Conservation (phyloP, 92 coral and sea anemone species). For the Chrysogorgia sp. region DNA sequence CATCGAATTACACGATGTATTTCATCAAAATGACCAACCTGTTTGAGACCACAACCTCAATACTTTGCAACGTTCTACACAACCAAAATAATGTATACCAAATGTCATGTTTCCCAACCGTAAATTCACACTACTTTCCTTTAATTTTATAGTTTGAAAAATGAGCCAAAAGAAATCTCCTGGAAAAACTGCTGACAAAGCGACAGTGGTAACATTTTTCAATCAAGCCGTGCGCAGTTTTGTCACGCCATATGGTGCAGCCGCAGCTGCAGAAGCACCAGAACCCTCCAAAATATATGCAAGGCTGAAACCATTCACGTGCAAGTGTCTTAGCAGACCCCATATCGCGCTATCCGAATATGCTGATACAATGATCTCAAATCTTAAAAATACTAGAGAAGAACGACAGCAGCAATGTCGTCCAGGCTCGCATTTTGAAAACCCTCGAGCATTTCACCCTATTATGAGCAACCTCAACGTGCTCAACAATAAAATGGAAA, state of each 20-base stretch:
- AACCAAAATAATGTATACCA: not conserved
- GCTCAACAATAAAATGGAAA: not conserved
- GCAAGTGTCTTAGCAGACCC: conserved; percentile 27
- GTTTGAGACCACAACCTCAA: too few species aligned
- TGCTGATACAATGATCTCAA: conserved; percentile 17
- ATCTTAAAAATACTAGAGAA: not conserved
- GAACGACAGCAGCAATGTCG: not conserved
- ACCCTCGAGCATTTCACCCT: not conserved
- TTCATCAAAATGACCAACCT: not conserved
- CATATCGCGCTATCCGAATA: conserved; percentile 12
- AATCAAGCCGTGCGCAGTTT: conserved; percentile 2
- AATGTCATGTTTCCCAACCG: too few species aligned
- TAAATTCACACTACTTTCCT: too few species aligned
- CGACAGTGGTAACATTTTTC: too few species aligned
- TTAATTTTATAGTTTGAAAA: too few species aligned
- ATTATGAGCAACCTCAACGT: not conserved
- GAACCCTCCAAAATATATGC: not conserved
- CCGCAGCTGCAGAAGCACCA: not conserved
- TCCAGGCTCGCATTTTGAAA: not conserved
- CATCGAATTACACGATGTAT: too few species aligned
- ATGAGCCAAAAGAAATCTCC: too few species aligned
- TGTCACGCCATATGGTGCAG: conserved; percentile 36
- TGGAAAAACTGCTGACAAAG: too few species aligned
- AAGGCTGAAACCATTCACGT: conserved; percentile 5
- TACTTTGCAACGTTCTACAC: not conserved